These are phyloP conservation scores for Cecropterus lyciades DNA, from an alignment of 1,140 invertebrate genomes.

Conservation along the genomic window DNA sequence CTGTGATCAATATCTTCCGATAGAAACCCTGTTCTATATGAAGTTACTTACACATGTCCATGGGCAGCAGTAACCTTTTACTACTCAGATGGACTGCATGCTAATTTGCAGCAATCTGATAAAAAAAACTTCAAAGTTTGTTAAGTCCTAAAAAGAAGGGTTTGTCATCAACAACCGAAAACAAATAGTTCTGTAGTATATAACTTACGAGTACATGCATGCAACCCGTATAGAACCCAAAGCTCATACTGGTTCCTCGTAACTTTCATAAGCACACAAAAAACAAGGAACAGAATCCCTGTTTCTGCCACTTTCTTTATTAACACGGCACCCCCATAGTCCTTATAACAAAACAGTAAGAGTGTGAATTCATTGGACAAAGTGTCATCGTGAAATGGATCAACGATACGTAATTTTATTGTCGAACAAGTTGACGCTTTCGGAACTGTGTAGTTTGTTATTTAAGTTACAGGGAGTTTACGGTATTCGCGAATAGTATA, in stretches of 20 bases:
- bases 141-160: background rate
- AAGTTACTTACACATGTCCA: no score
- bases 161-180: background rate
- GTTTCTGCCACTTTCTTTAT: background rate
- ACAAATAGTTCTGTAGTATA: background rate
- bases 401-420: slow-evolving; percentile 23
- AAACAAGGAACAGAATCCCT: no score
- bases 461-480: slow-evolving; percentile 30
- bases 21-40: no score
- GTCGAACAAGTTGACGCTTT: slow-evolving; percentile 31
- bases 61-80: no score
- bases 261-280: no score
- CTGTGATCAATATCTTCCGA: no score
- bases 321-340: background rate
- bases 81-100: no score
- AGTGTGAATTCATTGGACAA: background rate
- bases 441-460: slow-evolving; percentile 21
- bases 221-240: slow-evolving; percentile 11
- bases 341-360: background rate
- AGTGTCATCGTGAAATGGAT: background rate
- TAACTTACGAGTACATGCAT: slow-evolving; percentile 1
- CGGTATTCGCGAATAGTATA: slow-evolving; percentile 13
- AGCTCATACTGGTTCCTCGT: slow-evolving; percentile 9
- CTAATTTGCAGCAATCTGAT: no score
- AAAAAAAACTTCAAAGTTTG: background rate